Percentiles rank a stretch among this genome's conserved stretches.
phyloP scores from a whole-genome alignment of 1,140 invertebrate genomes.

The Orchesella cincta region DNA sequence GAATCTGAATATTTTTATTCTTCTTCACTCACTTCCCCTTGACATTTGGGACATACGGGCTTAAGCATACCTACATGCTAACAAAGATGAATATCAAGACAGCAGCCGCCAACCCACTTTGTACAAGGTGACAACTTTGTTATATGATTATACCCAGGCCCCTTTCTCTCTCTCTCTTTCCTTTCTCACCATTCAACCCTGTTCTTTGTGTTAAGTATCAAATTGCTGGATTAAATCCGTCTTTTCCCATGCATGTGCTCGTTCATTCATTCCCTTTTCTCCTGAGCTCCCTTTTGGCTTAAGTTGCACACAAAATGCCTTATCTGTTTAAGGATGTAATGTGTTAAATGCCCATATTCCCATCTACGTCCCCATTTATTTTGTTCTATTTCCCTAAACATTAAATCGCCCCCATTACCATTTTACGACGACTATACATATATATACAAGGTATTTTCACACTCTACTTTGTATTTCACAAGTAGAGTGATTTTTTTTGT shows the following conservation, averaged over 20 bases:
- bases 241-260: neutral
- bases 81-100: constrained; percentile 2
- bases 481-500: no score
- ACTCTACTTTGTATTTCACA: no score
- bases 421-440: no score
- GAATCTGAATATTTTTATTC: no score
- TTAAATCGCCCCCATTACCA: no score
- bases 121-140: constrained; percentile 14
- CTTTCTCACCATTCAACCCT: neutral
- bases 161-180: neutral
- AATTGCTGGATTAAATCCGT: neutral
- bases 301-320: no score
- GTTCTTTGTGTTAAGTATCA: neutral
- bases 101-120: neutral
- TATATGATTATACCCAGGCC: neutral
- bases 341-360: no score
- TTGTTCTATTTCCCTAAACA: no score
- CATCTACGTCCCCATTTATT: no score
- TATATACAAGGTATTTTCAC: no score
- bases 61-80: neutral
- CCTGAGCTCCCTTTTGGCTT: neutral
- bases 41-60: neutral
- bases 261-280: neutral
- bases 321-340: no score
- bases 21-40: no score